phyloP scores from a whole-genome alignment of 2,888 invertebrate species.

The Lamproptera curius region DNA sequence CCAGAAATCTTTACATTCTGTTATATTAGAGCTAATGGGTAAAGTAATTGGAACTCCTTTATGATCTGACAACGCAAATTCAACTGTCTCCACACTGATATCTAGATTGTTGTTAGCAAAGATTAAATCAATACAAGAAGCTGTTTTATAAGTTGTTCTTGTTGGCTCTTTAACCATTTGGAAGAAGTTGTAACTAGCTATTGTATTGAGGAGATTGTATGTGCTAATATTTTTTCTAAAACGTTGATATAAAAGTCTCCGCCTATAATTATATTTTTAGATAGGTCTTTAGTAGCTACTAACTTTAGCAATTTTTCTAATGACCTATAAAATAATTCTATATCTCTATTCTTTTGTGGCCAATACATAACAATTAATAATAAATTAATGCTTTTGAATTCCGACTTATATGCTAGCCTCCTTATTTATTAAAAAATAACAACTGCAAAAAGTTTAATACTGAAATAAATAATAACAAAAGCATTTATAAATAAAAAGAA shows the following conservation, averaged over 20 bases:
- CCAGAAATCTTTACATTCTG: background rate
- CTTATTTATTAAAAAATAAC: too few species aligned
- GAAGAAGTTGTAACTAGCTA: background rate
- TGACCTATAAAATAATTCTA: conserved; percentile 2
- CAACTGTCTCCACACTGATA: background rate
- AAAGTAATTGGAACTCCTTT: background rate
- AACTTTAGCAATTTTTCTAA: conserved; percentile 12
- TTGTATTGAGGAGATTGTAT: background rate
- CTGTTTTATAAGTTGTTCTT: conserved; percentile 2
- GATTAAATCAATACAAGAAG: background rate
- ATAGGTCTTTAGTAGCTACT: background rate
- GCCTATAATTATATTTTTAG: conserved; percentile 17
- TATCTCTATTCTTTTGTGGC: conserved; percentile 11
- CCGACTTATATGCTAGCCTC: too few species aligned
- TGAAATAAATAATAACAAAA: too few species aligned
- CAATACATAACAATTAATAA: conserved; percentile 11
- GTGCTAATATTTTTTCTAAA: background rate
- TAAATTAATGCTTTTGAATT: too few species aligned
- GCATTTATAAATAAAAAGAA: too few species aligned
- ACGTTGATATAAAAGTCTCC: conserved; percentile 18
- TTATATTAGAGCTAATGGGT: background rate
- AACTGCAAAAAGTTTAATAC: too few species aligned
- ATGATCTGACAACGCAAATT: background rate
- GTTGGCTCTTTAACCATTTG: conserved; percentile 1
- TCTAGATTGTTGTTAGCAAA: background rate